phyloP scores from a whole-genome alignment of 2,888 invertebrate genomes.

The Phrixothrix hirtus region DNA sequence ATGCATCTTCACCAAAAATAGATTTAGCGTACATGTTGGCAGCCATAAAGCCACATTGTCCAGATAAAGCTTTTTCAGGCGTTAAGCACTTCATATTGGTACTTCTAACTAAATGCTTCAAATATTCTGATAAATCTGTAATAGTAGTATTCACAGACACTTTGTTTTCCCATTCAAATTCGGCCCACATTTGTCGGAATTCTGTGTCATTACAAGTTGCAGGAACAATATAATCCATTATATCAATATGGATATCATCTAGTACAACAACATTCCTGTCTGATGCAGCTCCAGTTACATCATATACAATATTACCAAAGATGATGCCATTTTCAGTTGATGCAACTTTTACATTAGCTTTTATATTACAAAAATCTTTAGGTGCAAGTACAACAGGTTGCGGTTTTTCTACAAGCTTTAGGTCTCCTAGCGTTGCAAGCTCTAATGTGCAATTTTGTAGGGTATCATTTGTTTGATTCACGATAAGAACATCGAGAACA shows the following conservation, averaged over 20 bases:
- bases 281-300: constrained; percentile 88
- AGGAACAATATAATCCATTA: constrained; percentile 99
- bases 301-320: constrained; percentile 99
- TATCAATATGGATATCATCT: constrained; percentile 99
- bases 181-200: constrained; percentile 99
- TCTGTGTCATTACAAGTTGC: constrained; percentile 92
- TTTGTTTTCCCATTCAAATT: constrained; percentile 99
- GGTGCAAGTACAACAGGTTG: constrained; percentile 94
- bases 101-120: constrained; percentile 87
- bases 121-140: constrained; percentile 89
- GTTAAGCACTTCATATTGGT: constrained; percentile 99
- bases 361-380: constrained; percentile 96
- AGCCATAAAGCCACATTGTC: constrained; percentile 99
- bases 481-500: constrained; percentile 95
- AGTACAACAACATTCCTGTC: constrained; percentile 97
- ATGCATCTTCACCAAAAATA: constrained; percentile 97
- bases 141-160: constrained; percentile 76
- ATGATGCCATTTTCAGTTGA: constrained; percentile 99
- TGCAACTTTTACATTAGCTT: constrained; percentile 98
- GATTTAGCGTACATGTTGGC: constrained; percentile 99
- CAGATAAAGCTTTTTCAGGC: constrained; percentile 93
- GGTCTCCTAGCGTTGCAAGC: constrained; percentile 94
- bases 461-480: constrained; percentile 98
- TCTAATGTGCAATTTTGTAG: constrained; percentile 97
- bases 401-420: constrained; percentile 97